Conservation (phyloP, 2,113 vertebrate species). For the Rhodinocichla rosea region DNA sequence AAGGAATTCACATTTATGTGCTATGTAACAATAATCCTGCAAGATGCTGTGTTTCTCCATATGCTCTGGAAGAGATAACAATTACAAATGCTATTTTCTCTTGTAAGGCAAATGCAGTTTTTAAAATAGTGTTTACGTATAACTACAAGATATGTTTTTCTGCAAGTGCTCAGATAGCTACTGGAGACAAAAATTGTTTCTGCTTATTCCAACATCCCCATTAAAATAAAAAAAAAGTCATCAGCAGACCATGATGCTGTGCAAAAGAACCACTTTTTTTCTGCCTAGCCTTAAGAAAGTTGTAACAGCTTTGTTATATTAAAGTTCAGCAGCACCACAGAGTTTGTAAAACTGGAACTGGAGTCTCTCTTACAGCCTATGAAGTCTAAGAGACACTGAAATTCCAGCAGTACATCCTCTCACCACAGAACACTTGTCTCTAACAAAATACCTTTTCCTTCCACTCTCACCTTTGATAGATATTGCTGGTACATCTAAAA, state of each 20-base stretch:
- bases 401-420: background rate
- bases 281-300: background rate
- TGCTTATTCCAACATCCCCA: background rate
- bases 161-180: background rate
- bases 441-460: background rate
- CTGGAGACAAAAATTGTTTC: background rate
- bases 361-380: background rate
- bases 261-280: background rate
- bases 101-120: background rate
- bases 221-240: background rate
- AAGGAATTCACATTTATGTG: background rate
- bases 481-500: background rate
- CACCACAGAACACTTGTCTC: background rate
- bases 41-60: background rate
- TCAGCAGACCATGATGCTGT: background rate
- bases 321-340: background rate
- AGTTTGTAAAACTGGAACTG: background rate
- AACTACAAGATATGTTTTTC: background rate
- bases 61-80: background rate
- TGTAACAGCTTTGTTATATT: background rate
- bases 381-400: background rate
- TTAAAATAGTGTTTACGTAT: background rate
- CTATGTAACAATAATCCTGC: background rate
- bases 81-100: conserved; percentile 6
- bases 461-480: background rate